Evolutionary conservation across 2,888 invertebrate species (phyloP).

Genomic region (Scrobipalpa costella): DNA sequence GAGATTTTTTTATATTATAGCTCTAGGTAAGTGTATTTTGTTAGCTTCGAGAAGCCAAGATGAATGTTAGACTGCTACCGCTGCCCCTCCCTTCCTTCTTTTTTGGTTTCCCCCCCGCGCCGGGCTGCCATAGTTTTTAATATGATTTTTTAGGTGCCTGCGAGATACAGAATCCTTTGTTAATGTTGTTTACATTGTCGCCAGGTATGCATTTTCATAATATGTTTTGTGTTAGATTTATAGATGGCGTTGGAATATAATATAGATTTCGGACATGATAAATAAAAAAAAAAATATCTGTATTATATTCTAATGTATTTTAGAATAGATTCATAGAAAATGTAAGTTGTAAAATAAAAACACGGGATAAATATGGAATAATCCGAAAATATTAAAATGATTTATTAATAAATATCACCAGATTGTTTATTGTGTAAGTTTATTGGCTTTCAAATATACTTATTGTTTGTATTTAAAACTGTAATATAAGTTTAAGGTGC

Average conservation of each 20-base stretch:
- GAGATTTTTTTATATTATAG: constrained; percentile 68
- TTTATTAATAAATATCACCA: too few relatives aligned
- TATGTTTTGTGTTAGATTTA: constrained; percentile 45
- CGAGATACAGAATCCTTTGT: constrained; percentile 76
- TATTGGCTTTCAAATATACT: background rate
- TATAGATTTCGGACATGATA: background rate
- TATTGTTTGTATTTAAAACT: too few relatives aligned
- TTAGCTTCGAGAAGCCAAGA: constrained; percentile 80
- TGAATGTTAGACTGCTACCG: constrained; percentile 80
- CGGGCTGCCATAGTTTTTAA: constrained; percentile 77
- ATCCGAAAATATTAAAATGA: background rate
- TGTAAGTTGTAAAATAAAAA: background rate
- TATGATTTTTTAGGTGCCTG: constrained; percentile 81
- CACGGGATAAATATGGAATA: background rate
- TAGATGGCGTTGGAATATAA: constrained; percentile 27
- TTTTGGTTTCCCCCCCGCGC: constrained; percentile 70
- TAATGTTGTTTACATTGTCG: constrained; percentile 82
- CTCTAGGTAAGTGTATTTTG: constrained; percentile 79
- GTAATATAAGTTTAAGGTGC: too few relatives aligned
- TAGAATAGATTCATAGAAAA: constrained; percentile 15
- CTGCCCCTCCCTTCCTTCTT: constrained; percentile 66
- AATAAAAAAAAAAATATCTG: background rate
- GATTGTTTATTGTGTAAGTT: background rate
- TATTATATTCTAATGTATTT: constrained; percentile 22
- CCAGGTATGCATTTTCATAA: constrained; percentile 79